Evolutionary conservation across 92 coral and sea anemone species (phyloP), one percentile per base, ranked within the genome.

Genomic region (Umimayanthus chanpuru): DNA sequence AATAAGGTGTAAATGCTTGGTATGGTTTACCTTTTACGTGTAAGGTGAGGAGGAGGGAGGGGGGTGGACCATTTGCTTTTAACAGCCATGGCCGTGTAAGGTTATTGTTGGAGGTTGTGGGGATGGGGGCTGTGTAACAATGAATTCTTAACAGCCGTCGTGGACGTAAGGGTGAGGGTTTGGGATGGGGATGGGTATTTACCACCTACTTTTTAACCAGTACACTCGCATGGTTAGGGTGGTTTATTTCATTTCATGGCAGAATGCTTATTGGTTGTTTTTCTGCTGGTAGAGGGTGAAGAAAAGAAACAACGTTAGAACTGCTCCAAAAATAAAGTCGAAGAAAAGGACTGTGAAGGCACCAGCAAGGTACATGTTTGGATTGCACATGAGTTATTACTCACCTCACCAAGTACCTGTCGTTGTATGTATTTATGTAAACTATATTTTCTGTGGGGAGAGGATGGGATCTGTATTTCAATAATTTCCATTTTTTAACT

Each of bases 371-470:
- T 65, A 65, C 71, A 65, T 65, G 71, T 65, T 65, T 65, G 71
- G 71, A 65, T 65, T 28, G 20, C 71, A 65, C 71, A 65, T 65
- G 71, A 65, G 1, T 21, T 65, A 65, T 65, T 6, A 65, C 71
- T 65, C 71, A 65, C 71, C 71, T 65, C 71, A 65, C 71, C 71
- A 65, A 65, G 20, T 65, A 65, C 71, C 71, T 65, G 71, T 65
- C 71, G 71, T 65, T 65, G 10, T 65, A 65, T 28, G 4, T 65
- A 65, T 65, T 65, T 65, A 65, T 65, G 71, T 65, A 16, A 28
- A 65, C n/a, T 65, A 65, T 16, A 16, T 65, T 65, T 65, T 65
- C 71, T 65, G 71, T 65, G 71, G 71, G 71, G 71, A 0, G 71
- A 65, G 71, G 71, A 28, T 65, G 71, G 6, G 71, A 28, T 65